Evolutionary conservation across 2,113 vertebrate species (phyloP), one percentile per base, ranked within the genome.

Genomic region (Argyrosomus japonicus): DNA sequence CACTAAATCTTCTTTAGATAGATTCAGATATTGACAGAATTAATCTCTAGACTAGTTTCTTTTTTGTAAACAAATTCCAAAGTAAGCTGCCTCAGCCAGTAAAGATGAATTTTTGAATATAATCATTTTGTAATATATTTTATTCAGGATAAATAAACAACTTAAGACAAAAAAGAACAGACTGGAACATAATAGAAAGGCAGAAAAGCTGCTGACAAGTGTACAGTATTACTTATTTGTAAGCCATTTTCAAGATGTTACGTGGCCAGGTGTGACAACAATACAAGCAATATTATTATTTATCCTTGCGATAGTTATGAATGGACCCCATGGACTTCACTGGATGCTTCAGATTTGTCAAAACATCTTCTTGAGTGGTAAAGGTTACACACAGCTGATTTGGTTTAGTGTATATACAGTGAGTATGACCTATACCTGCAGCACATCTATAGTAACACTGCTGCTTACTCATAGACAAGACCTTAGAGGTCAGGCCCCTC

Each of bases 31-130:
- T 36, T 45, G 0, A 0, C 6, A 27, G 8, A 58, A 29, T 21
- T 10, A 74, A 58, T 50, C 45, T 13, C 13, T 5, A 21, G 17
- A 32, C 7, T 36, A 40, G 69, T 36, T 68, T 77, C 58, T 23
- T 15, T 68, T 64, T 77, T 76, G 51, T 65, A 29, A 86, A 79
- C 18, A 71, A 63, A 45, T 65, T 54, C 25, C 61, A 58, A 36
- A 62, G 13, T 79, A 15, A 72, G 18, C 58, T 45, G 68, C 21
- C 51, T 53, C 2, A 2, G 65, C 54, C 40, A 25, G 54, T 54
- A 76, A 86, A 72, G 8, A 68, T 57, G 27, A 40, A 11, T 23
- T 58, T 81, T 60, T 76, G 58, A 68, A 86, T 70, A 8, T 8
- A 36, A 36, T 36, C 6, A 8, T 36, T 36, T 36, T 36, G 36